phyloP scores from a whole-genome alignment of 1,140 invertebrate genomes.

The Temnothorax nylanderi region DNA sequence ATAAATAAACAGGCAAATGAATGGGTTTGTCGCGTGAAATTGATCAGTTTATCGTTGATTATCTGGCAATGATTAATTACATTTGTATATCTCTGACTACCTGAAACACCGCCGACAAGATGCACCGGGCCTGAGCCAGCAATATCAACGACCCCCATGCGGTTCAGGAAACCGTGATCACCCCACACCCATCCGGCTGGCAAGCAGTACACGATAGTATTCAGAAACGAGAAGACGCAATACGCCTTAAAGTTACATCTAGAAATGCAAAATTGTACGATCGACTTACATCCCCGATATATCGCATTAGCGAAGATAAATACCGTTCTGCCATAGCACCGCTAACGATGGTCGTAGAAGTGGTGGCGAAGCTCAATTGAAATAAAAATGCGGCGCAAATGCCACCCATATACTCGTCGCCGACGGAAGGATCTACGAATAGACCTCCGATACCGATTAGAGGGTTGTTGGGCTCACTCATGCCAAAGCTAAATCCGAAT shows the following conservation, averaged over 20 bases:
- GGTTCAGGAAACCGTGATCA: slow-evolving; percentile 93
- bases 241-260: slow-evolving; percentile 96
- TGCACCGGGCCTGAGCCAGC: slow-evolving; percentile 97
- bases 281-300: neutral
- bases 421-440: slow-evolving; percentile 88
- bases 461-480: slow-evolving; percentile 89
- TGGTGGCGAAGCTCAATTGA: slow-evolving; percentile 96
- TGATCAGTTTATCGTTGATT: neutral
- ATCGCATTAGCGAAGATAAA: neutral
- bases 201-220: slow-evolving; percentile 96
- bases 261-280: slow-evolving; percentile 58
- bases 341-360: slow-evolving; percentile 96
- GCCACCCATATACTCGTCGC: slow-evolving; percentile 91
- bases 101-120: slow-evolving; percentile 90
- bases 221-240: slow-evolving; percentile 95
- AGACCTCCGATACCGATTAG: slow-evolving; percentile 91
- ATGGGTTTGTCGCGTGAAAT: neutral
- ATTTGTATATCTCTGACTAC: slow-evolving; percentile 60
- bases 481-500: slow-evolving; percentile 96
- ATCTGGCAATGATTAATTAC: neutral
- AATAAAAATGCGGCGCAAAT: slow-evolving; percentile 94
- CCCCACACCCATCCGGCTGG: slow-evolving; percentile 98
- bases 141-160: slow-evolving; percentile 94
- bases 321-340: slow-evolving; percentile 96
- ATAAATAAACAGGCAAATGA: slow-evolving; percentile 33